phyloP scores from a whole-genome alignment of 2,888 invertebrate genomes.

The Electrophaes corylata region DNA sequence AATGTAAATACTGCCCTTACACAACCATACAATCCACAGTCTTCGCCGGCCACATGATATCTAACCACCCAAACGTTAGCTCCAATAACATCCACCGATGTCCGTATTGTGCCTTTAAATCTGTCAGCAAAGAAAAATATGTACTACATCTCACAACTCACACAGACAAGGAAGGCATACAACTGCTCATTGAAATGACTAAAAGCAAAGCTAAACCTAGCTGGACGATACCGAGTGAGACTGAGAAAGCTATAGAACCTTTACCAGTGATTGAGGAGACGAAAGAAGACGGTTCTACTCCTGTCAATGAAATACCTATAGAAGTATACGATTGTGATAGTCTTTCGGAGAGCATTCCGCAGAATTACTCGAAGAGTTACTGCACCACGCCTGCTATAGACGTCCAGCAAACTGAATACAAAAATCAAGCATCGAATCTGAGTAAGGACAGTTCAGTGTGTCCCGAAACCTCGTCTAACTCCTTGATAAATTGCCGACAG shows the following conservation, averaged over 20 bases:
- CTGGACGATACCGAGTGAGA: constrained; percentile 75
- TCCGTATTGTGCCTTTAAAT: constrained; percentile 85
- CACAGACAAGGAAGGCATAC: constrained; percentile 73
- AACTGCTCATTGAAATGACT: constrained; percentile 65
- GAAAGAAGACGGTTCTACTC: constrained; percentile 53
- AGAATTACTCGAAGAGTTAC: constrained; percentile 66
- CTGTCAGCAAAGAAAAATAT: constrained; percentile 87
- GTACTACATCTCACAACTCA: constrained; percentile 81
- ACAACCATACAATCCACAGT: constrained; percentile 91
- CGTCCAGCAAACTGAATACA: constrained; percentile 54
- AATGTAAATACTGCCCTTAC: constrained; percentile 91
- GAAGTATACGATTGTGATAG: constrained; percentile 77
- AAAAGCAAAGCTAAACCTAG: constrained; percentile 65
- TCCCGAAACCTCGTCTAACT: constrained; percentile 66
- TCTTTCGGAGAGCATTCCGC: constrained; percentile 64
- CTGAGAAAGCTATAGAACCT: constrained; percentile 50
- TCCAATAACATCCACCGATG: constrained; percentile 86
- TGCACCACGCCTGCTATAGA: constrained; percentile 53
- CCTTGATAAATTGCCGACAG: constrained; percentile 65
- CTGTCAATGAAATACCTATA: constrained; percentile 68
- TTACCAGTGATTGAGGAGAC: constrained; percentile 47
- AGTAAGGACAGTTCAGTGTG: constrained; percentile 75
- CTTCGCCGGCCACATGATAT: constrained; percentile 90
- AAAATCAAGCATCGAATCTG: constrained; percentile 62
- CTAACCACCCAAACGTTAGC: constrained; percentile 89